Conservation (phyloP, 2,113 vertebrate species). For the Rallus limicola region DNA sequence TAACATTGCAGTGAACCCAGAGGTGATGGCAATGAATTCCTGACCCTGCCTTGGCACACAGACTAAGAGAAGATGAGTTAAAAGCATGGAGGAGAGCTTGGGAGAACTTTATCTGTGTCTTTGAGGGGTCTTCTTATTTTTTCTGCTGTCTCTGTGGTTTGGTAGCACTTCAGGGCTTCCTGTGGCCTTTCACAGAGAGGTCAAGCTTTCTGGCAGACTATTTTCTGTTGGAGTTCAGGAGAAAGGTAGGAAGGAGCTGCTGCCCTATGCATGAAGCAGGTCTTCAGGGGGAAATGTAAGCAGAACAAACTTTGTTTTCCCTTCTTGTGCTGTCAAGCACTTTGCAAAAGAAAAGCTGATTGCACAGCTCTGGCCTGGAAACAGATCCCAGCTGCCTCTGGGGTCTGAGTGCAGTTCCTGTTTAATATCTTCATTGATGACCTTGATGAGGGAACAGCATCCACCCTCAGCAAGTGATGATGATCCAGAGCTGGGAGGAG, state of each 20-base stretch:
- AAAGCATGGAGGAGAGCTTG: neutral
- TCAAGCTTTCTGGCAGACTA: neutral
- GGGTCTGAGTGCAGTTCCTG: neutral
- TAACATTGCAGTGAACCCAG: neutral
- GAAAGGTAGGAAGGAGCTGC: neutral
- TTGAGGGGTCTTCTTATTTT: neutral
- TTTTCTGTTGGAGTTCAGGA: neutral
- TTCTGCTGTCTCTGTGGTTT: neutral
- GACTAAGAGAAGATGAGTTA: neutral
- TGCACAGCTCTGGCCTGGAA: neutral
- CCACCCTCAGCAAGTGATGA: no score
- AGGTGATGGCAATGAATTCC: neutral
- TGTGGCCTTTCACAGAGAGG: neutral
- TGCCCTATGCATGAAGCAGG: neutral
- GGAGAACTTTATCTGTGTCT: neutral
- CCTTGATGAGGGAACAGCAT: no score
- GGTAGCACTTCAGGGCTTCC: neutral
- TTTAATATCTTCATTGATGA: no score
- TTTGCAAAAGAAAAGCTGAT: neutral
- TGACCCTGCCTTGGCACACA: accelerated
- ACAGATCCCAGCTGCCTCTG: neutral
- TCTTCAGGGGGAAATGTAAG: neutral
- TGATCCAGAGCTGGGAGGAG: no score
- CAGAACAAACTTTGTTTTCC: neutral
- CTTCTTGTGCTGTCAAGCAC: neutral